phyloP scores from a whole-genome alignment of 2,888 invertebrate genomes.

The Drosophila kanekoi region DNA sequence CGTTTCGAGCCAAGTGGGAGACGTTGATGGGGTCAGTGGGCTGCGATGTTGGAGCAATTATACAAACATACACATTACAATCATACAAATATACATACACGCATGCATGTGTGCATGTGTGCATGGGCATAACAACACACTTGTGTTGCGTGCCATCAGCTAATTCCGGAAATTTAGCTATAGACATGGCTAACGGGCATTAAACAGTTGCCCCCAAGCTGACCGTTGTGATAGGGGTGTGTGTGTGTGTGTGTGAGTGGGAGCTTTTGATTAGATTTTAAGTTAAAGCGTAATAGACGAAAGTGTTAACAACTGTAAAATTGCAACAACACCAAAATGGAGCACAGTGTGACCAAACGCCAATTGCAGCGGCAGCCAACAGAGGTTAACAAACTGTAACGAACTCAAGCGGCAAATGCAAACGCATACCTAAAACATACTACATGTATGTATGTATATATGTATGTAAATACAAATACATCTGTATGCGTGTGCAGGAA shows the following conservation, averaged over 20 bases:
- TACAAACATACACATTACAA: conserved; percentile 4
- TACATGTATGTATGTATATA: neutral
- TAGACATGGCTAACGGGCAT: conserved; percentile 59
- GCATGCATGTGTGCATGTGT: conserved; percentile 26
- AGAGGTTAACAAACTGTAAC: conserved; percentile 73
- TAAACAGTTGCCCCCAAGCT: conserved; percentile 38
- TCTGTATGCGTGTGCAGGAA: conserved; percentile 26
- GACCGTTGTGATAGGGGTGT: conserved; percentile 28
- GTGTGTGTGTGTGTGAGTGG: conserved; percentile 13
- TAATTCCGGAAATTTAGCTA: conserved; percentile 68
- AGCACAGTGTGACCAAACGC: conserved; percentile 44
- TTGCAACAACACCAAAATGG: conserved; percentile 18
- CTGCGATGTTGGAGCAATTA: conserved; percentile 11
- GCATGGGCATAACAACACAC: conserved; percentile 27
- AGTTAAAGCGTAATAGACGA: conserved; percentile 58
- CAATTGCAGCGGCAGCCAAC: conserved; percentile 36
- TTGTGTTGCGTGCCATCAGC: conserved; percentile 60
- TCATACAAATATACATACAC: neutral
- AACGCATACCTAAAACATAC: conserved; percentile 32
- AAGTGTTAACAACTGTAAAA: conserved; percentile 51
- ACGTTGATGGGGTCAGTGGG: conserved; percentile 59
- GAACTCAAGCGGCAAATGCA: conserved; percentile 66
- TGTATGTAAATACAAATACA: neutral
- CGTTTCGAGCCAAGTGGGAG: conserved; percentile 14
- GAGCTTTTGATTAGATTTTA: conserved; percentile 33